Base-by-base conservation (phyloP, 2,113 vertebrate genomes). In the Sakesphorus luctuosus region DNA sequence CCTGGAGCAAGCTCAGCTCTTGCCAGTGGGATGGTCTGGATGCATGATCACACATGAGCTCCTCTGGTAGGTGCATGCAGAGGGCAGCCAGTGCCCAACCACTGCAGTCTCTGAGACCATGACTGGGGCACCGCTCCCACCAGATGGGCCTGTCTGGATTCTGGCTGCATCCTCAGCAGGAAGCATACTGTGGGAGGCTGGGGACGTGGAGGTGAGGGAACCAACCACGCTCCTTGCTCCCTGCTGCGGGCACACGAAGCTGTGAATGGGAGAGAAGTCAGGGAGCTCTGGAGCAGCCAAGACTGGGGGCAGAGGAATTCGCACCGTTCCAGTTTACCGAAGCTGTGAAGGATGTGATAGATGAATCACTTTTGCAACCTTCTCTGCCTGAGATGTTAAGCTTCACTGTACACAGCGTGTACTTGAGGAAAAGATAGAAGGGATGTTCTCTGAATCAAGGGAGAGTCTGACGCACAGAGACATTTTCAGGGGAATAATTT, bases 381-480 rank as follows among this genome's bases (percentile, higher is more conserved):
- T 61, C 80, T 24, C 82, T 11, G n/a, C 79, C 85, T 19, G 92
- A 67, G 90, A 94, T 72, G 94, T 74, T 86, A 4, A 93, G 90
- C 92, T 67, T 43, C 7, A 4, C 93, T 75, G 89, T 67, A 17
- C 0, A 10, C 89, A 44, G 91, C 15, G 7, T 92, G 95, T 94
- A 82, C 93, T 97, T 96, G 93, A 97, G 89, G 95, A 96, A 92
- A 93, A 90, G 91, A 94, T 83, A 81, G 94, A 90, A 96, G 95
- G 94, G 95, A 89, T 95, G 95, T 61, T 97, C 95, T 97, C 83
- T 91, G 91, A 95, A 90, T 93, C 94, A 86, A 56, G 87, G 80
- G 86, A 93, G 93, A 93, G 91, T 88, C 96, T 97, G 96, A 97
- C 89, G 96, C 96, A 97, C 89, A 65, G 84, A 95, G 93, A 94